Percentiles rank a stretch among this genome's conserved stretches.
These are phyloP conservation scores for Acanthurus leucopareius DNA, from an alignment of 2,797 vertebrate genomes.

Conservation along the genomic window DNA sequence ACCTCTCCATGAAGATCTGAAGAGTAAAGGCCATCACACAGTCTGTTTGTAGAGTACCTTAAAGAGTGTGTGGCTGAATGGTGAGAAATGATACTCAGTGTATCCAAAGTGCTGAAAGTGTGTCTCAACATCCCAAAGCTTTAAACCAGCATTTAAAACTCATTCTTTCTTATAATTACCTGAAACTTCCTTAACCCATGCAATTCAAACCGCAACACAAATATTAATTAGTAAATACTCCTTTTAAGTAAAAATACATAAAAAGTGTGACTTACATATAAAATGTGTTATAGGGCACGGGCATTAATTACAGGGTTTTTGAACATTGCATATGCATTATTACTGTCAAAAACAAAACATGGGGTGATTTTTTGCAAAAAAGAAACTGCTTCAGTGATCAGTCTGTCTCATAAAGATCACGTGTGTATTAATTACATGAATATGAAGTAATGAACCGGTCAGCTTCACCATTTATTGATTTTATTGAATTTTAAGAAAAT, in stretches of 20 bases:
- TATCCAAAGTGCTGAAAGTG: constrained; percentile 10
- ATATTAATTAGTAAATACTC: neutral
- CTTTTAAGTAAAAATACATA: neutral
- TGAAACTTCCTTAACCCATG: neutral
- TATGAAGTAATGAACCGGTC: too few relatives aligned
- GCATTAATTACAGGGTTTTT: neutral
- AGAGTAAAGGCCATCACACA: constrained; percentile 39
- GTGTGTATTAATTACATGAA: too few relatives aligned
- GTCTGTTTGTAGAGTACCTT: constrained; percentile 52
- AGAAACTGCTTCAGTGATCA: too few relatives aligned
- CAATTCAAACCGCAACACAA: neutral
- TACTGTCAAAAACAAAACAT: neutral
- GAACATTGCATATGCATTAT: neutral
- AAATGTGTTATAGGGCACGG: neutral
- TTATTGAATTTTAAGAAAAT: too few relatives aligned
- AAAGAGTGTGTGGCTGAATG: constrained; percentile 42
- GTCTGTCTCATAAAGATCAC: too few relatives aligned
- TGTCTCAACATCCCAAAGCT: constrained; percentile 21
- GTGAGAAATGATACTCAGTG: constrained; percentile 29
- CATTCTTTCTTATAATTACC: neutral
- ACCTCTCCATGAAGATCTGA: constrained; percentile 25
- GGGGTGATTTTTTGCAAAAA: neutral
- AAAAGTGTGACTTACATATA: neutral
- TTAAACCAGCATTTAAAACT: constrained; percentile 12
- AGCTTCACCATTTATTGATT: too few relatives aligned